phyloP scores from a whole-genome alignment of 2,888 invertebrate genomes.

The Ashinkailepas kermadecensis region DNA sequence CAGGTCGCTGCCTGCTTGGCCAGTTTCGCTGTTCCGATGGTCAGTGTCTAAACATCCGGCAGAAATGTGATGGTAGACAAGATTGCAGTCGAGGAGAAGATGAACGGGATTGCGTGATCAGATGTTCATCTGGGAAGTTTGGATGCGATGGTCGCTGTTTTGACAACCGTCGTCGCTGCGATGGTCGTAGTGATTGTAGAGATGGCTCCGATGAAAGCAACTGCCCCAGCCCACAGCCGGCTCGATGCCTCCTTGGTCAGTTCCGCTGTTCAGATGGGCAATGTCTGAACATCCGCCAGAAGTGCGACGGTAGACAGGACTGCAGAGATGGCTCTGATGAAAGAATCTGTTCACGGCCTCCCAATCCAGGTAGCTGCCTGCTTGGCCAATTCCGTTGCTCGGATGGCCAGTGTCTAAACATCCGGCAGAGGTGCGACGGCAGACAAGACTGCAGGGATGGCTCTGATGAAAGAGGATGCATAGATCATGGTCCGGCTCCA shows the following conservation, averaged over 20 bases:
- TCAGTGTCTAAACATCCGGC: not conserved
- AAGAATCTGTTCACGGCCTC: too few species aligned
- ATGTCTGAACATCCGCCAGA: slow-evolving; percentile 8
- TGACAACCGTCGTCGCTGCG: not conserved
- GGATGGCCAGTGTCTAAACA: not conserved
- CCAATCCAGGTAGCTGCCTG: too few species aligned
- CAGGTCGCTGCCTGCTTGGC: not conserved
- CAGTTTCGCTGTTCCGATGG: not conserved
- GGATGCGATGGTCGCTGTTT: not conserved
- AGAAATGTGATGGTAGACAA: not conserved
- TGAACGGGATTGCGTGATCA: not conserved
- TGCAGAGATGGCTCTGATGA: too few species aligned
- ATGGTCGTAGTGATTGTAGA: too few species aligned
- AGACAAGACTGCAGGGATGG: not conserved
- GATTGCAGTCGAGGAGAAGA: slow-evolving; percentile 1
- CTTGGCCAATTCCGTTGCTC: not conserved
- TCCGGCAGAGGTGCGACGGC: not conserved
- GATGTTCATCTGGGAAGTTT: not conserved
- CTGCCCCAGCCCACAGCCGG: not conserved
- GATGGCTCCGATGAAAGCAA: not conserved
- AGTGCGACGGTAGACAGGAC: too few species aligned
- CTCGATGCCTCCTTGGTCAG: not conserved
- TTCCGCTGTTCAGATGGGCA: not conserved
- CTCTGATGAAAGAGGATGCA: not conserved
- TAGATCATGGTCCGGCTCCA: too few species aligned